A percentile compares a stretch with the other conserved stretches of the same genome.
phyloP scores from a whole-genome alignment of 1,140 invertebrate species.

The Drosophila melanica region DNA sequence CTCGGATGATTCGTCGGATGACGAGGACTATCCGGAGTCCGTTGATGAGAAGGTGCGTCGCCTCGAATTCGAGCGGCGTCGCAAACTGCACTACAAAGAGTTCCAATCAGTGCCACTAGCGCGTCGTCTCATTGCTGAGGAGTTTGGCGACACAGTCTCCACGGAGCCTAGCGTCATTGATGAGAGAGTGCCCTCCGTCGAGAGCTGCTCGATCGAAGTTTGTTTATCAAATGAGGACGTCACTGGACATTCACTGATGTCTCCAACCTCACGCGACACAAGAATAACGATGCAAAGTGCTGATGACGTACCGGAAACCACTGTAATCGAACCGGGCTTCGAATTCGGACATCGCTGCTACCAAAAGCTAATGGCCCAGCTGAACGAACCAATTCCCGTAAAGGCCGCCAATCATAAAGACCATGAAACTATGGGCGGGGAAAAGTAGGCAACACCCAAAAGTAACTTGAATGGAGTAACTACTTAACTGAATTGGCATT shows the following conservation, averaged over 20 bases:
- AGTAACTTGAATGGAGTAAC: neutral
- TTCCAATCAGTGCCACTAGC: constrained; percentile 56
- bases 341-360: constrained; percentile 49
- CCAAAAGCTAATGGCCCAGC: constrained; percentile 47
- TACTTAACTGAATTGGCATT: neutral
- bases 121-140: constrained; percentile 54
- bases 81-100: constrained; percentile 66
- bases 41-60: constrained; percentile 60
- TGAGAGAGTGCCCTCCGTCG: neutral
- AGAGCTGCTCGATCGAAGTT: neutral
- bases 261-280: rapidly evolving
- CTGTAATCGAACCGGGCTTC: constrained; percentile 41
- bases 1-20: constrained; percentile 65
- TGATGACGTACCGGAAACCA: neutral
- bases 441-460: too few relatives aligned
- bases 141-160: constrained; percentile 37
- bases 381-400: neutral
- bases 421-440: too few relatives aligned
- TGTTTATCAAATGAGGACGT: neutral
- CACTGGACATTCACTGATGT: neutral
- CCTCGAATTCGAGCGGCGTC: constrained; percentile 60
- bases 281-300: neutral
- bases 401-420: too few relatives aligned
- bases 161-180: constrained; percentile 2
- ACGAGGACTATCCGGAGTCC: constrained; percentile 65